phyloP scores from a whole-genome alignment of 2,113 vertebrate species.

The Bostrychus sinensis region DNA sequence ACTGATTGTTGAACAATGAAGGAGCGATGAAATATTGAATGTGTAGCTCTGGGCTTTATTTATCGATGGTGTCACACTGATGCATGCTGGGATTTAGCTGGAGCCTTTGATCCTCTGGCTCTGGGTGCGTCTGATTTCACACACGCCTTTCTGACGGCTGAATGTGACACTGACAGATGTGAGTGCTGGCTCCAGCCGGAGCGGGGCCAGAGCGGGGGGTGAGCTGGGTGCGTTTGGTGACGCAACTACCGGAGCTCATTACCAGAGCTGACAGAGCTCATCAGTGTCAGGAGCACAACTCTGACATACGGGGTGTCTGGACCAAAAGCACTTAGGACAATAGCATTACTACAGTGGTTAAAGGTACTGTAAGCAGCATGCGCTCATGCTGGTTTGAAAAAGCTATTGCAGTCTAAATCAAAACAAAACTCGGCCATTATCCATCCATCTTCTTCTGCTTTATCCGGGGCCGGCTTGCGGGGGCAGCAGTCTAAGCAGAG shows the following conservation, averaged over 20 bases:
- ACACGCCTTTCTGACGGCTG: not conserved
- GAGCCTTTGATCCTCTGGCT: conserved; percentile 4
- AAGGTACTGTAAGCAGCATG: not conserved
- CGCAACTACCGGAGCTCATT: conserved; percentile 37
- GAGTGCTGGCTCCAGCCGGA: conserved; percentile 22
- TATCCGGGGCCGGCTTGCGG: too few species aligned
- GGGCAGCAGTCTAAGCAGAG: too few species aligned
- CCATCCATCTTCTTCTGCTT: too few species aligned
- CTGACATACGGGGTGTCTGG: not conserved
- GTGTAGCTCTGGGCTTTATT: conserved; percentile 9
- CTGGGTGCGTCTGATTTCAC: conserved; percentile 12
- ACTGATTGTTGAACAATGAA: not conserved
- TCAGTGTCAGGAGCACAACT: conserved; percentile 13
- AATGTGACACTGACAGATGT: conserved; percentile 30
- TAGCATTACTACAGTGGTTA: not conserved
- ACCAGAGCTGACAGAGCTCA: conserved; percentile 24
- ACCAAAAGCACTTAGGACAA: not conserved
- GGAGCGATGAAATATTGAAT: conserved; percentile 13
- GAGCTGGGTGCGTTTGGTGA: conserved; percentile 24
- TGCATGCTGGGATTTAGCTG: conserved; percentile 5
- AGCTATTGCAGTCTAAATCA: too few species aligned
- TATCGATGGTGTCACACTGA: conserved; percentile 17
- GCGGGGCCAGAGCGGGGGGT: conserved; percentile 9
- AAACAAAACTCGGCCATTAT: too few species aligned
- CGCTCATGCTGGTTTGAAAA: too few species aligned